phyloP scores from a whole-genome alignment of 2,888 invertebrate genomes.

The Laothoe populi region DNA sequence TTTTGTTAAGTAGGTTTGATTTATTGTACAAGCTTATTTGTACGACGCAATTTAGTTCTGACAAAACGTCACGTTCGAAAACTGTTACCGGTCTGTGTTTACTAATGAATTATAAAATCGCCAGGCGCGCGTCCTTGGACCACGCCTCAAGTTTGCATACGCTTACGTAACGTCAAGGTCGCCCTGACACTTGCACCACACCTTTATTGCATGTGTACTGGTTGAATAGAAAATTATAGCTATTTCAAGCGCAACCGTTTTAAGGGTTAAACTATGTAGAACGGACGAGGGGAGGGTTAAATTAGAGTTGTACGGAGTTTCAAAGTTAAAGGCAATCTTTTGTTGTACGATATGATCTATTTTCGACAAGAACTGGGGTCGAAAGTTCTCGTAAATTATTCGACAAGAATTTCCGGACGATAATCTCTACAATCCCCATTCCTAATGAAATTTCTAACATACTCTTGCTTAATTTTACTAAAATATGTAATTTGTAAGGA shows the following conservation, averaged over 20 bases:
- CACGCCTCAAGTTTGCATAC: constrained; percentile 62
- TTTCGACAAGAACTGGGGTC: background rate
- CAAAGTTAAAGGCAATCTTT: background rate
- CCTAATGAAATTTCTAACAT: background rate
- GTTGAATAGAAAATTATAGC: constrained; percentile 64
- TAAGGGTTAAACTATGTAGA: constrained; percentile 7
- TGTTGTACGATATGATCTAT: background rate
- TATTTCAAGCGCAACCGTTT: constrained; percentile 50
- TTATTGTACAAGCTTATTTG: background rate
- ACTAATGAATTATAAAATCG: constrained; percentile 37
- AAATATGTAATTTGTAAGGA: too few species aligned
- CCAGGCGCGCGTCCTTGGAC: constrained; percentile 56
- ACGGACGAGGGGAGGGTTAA: background rate
- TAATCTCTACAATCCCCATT: background rate
- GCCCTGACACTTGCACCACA: constrained; percentile 61
- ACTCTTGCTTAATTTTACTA: too few species aligned
- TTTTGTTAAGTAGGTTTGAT: background rate
- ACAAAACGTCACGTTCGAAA: background rate
- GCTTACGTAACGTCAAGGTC: constrained; percentile 73
- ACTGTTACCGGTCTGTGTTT: background rate
- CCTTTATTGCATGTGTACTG: constrained; percentile 66
- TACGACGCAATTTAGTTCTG: background rate
- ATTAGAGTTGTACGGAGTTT: background rate
- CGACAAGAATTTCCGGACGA: background rate
- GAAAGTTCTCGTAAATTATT: background rate